Conservation (phyloP, 1,140 invertebrate genomes). For the Zaprionus africanus region DNA sequence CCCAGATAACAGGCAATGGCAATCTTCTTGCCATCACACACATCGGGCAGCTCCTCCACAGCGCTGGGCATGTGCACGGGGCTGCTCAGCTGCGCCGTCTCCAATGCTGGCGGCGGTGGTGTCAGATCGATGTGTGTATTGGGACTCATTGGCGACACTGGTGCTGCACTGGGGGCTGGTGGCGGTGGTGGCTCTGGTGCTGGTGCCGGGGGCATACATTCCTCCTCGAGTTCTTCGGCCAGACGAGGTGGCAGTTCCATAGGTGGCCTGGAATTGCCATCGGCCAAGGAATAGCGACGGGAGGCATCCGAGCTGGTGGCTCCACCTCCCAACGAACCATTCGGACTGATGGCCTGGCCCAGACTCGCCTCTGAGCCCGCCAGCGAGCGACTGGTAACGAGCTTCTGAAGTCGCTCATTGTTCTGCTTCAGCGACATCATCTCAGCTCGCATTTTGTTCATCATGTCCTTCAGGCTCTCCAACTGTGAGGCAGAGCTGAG, state of each 20-base stretch:
- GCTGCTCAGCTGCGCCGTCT: slow-evolving; percentile 64
- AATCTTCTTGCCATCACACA: slow-evolving; percentile 94
- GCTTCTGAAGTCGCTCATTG: slow-evolving; percentile 95
- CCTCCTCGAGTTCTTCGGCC: slow-evolving; percentile 85
- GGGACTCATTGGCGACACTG: slow-evolving; percentile 65
- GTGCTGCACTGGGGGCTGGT: slow-evolving; percentile 49
- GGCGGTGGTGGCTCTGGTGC: slow-evolving; percentile 83
- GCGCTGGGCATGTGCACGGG: slow-evolving; percentile 82
- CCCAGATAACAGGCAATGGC: slow-evolving; percentile 93
- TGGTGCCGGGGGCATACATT: slow-evolving; percentile 84
- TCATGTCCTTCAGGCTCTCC: slow-evolving; percentile 97
- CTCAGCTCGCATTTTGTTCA: slow-evolving; percentile 98
- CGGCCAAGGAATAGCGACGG: slow-evolving; percentile 84
- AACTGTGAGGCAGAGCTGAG: slow-evolving; percentile 98
- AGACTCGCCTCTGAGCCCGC: slow-evolving; percentile 92
- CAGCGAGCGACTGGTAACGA: slow-evolving; percentile 92
- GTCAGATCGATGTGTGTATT: slow-evolving; percentile 81
- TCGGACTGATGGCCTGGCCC: slow-evolving; percentile 87
- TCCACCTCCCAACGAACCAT: slow-evolving; percentile 82
- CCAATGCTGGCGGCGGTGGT: slow-evolving; percentile 79
- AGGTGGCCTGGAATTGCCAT: slow-evolving; percentile 72
- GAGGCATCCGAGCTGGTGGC: slow-evolving; percentile 60
- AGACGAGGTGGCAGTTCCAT: slow-evolving; percentile 85
- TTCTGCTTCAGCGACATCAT: slow-evolving; percentile 98
- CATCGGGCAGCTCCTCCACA: slow-evolving; percentile 89